A percentile compares a stretch with the other conserved stretches of the same genome.
Evolutionary conservation across 2,797 vertebrate species (phyloP).

Genomic region (Mus caroli): DNA sequence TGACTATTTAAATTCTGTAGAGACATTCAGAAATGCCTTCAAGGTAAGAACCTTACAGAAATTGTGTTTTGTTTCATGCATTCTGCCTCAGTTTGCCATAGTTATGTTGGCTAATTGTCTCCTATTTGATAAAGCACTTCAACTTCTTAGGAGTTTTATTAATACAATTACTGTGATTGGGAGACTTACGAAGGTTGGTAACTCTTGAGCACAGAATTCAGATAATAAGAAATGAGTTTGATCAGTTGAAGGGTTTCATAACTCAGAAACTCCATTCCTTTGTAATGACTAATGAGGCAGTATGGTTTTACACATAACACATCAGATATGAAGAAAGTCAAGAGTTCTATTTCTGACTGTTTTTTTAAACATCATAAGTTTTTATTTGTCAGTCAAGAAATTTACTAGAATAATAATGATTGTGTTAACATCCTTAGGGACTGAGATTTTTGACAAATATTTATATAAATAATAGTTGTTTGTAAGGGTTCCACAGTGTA

Average conservation of each 20-base stretch:
- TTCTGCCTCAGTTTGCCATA: not conserved
- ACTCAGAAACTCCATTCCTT: constrained; percentile 55
- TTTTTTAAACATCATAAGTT: constrained; percentile 50
- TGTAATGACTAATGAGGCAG: constrained; percentile 52
- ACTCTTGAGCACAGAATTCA: constrained; percentile 62
- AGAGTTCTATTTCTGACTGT: constrained; percentile 34
- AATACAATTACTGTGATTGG: constrained; percentile 45
- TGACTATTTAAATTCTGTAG: not conserved
- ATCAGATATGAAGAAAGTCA: constrained; percentile 50
- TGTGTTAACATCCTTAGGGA: not conserved
- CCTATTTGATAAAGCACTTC: constrained; percentile 38
- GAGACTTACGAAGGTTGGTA: constrained; percentile 27
- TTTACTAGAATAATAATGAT: constrained; percentile 36
- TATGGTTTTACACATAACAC: constrained; percentile 51
- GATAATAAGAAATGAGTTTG: constrained; percentile 62
- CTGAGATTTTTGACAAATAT: constrained; percentile 26
- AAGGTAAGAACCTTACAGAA: constrained; percentile 34
- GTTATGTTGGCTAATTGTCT: constrained; percentile 15
- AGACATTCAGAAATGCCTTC: not conserved
- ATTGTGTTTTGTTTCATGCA: not conserved
- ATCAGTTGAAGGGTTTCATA: constrained; percentile 66
- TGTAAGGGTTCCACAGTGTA: not conserved
- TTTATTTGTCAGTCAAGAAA: not conserved
- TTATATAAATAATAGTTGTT: not conserved
- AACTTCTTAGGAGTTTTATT: constrained; percentile 52